Evolutionary conservation across 2,113 vertebrate species (phyloP).

Genomic region (Platycercus adscitus): DNA sequence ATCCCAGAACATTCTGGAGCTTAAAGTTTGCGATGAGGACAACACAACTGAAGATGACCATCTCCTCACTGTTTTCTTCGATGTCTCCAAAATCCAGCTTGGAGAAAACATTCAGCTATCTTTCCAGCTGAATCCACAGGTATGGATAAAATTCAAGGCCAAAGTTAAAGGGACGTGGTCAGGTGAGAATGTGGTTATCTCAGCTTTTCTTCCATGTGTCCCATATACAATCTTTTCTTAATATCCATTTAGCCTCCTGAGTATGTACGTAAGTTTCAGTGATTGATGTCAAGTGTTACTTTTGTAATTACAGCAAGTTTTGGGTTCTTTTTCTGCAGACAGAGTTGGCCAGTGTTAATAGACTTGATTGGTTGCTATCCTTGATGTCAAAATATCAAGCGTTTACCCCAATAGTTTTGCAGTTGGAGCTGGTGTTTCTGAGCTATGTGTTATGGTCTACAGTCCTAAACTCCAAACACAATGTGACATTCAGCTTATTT

Average conservation of each 20-base stretch:
- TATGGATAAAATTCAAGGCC: conserved; percentile 3
- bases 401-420: neutral
- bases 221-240: neutral
- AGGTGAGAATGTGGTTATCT: neutral
- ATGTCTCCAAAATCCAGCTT: conserved; percentile 80
- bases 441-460: neutral
- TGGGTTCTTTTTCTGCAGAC: neutral
- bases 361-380: neutral
- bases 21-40: conserved; percentile 80
- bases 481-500: neutral
- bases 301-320: neutral
- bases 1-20: conserved; percentile 76
- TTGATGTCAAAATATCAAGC: neutral
- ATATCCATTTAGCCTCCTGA: neutral
- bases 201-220: neutral
- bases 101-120: conserved; percentile 72
- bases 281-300: neutral
- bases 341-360: neutral
- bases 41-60: conserved; percentile 74
- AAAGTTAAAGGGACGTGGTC: neutral
- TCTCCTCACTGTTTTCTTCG: conserved; percentile 80
- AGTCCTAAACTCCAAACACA: neutral
- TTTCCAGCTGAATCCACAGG: conserved; percentile 80
- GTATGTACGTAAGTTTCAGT: neutral
- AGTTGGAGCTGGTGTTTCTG: neutral